Conservation (phyloP, 1,140 invertebrate species). For the Cecropterus lyciades region DNA sequence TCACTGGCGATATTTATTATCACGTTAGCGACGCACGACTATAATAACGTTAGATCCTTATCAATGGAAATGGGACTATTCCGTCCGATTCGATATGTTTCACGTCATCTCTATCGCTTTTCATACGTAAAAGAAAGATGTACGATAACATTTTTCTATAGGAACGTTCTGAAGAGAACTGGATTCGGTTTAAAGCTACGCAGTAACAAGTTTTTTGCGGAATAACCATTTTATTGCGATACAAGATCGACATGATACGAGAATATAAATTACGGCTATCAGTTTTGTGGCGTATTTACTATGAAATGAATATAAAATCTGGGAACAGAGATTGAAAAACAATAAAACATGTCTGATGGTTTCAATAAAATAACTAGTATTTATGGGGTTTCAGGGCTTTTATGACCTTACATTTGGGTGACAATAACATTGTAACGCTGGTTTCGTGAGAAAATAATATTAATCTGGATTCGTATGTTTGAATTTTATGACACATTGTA, state of each 20-base stretch:
- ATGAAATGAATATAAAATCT: constrained; percentile 44
- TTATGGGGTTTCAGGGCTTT: constrained; percentile 15
- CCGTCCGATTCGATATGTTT: constrained; percentile 9
- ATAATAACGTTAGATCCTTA: background rate
- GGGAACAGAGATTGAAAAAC: constrained; percentile 8
- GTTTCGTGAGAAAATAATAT: no score
- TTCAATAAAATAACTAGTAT: constrained; percentile 24
- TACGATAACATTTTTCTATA: constrained; percentile 15
- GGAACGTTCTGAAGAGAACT: constrained; percentile 5
- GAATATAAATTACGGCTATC: constrained; percentile 42
- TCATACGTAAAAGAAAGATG: constrained; percentile 25
- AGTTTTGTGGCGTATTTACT: constrained; percentile 41
- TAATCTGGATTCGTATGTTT: no score
- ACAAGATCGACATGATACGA: constrained; percentile 33
- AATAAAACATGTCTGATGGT: constrained; percentile 22
- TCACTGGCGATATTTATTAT: no score
- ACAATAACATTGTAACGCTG: constrained; percentile 29
- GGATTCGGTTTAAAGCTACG: constrained; percentile 31
- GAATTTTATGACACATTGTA: constrained; percentile 8
- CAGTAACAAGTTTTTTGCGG: constrained; percentile 37
- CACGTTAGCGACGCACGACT: no score
- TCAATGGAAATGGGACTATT: background rate
- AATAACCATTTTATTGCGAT: constrained; percentile 47
- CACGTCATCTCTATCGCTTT: constrained; percentile 26
- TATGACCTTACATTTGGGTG: constrained; percentile 27